Percentiles rank a stretch among this genome's conserved stretches.
Conservation (phyloP, 1,140 invertebrate genomes). For the Ooceraea biroi region DNA sequence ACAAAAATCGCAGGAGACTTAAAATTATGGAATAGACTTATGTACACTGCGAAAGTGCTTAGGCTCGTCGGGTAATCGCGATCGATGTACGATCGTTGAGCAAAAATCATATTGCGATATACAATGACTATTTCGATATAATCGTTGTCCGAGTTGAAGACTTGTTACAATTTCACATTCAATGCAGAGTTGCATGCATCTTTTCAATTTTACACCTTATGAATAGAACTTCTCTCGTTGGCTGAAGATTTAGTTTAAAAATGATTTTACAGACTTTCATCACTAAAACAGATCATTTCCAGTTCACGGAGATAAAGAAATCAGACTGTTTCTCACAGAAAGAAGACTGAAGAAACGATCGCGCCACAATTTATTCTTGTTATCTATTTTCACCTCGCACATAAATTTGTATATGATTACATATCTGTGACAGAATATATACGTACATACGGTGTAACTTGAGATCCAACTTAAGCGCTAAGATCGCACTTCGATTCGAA, state of each 20-base stretch:
- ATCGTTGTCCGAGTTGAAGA: slow-evolving; percentile 1
- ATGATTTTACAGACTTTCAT: slow-evolving; percentile 13
- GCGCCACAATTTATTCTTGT: not conserved
- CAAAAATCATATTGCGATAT: slow-evolving; percentile 64
- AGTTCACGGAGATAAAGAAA: not conserved
- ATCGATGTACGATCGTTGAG: slow-evolving; percentile 64
- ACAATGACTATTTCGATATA: slow-evolving; percentile 17
- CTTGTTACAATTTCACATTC: not conserved
- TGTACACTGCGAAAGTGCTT: slow-evolving; percentile 16
- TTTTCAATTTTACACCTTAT: not conserved
- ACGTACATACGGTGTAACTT: too few species aligned
- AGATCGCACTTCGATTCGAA: not conserved
- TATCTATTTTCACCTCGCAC: not conserved
- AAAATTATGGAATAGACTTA: slow-evolving; percentile 43
- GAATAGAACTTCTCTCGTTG: not conserved
- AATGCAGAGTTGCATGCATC: not conserved
- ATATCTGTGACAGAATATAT: slow-evolving; percentile 6
- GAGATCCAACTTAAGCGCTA: slow-evolving; percentile 12
- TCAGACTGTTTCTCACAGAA: not conserved
- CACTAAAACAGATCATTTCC: slow-evolving; percentile 12
- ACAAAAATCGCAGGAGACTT: slow-evolving; percentile 19
- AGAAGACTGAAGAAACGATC: not conserved
- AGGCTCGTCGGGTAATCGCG: slow-evolving; percentile 6
- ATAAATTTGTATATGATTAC: slow-evolving; percentile 11
- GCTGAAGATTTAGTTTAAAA: slow-evolving; percentile 14